A percentile compares a stretch with the other conserved stretches of the same genome.
Conservation (phyloP, 2,113 vertebrate species). For the Callithrix jacchus region DNA sequence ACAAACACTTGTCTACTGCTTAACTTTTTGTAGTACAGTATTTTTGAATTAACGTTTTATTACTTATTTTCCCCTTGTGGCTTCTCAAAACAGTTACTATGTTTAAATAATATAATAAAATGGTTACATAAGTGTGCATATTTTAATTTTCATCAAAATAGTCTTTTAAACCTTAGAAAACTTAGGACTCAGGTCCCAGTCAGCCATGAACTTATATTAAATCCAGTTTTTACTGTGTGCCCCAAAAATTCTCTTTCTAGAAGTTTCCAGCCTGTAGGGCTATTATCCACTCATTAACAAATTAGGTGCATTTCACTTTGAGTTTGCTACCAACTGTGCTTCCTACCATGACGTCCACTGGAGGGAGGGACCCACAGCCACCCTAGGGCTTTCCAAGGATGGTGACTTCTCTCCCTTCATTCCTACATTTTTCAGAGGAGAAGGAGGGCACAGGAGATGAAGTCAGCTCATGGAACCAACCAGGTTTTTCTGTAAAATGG, state of each 20-base stretch:
- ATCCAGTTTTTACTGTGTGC: neutral
- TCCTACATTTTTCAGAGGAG: neutral
- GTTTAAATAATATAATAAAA: neutral
- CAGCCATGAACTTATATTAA: neutral
- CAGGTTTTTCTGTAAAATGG: neutral
- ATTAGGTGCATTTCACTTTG: neutral
- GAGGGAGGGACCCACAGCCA: neutral
- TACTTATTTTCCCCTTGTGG: neutral
- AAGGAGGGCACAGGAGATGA: neutral
- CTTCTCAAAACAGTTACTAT: neutral
- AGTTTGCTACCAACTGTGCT: neutral
- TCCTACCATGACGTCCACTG: neutral
- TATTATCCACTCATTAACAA: neutral
- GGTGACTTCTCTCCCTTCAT: neutral
- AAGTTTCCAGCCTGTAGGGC: neutral
- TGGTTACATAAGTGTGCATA: neutral
- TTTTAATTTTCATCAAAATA: neutral
- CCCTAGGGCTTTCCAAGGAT: neutral
- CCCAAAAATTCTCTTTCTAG: neutral
- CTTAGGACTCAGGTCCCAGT: neutral
- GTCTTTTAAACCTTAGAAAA: slow-evolving; percentile 1
- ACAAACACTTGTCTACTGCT: neutral
- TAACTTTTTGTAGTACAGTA: neutral
- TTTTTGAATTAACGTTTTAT: neutral
- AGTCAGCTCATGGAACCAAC: neutral